A percentile compares a stretch with the other conserved stretches of the same genome.
phyloP scores from a whole-genome alignment of 2,797 vertebrate species.

The Amblyopsis hoosieri region DNA sequence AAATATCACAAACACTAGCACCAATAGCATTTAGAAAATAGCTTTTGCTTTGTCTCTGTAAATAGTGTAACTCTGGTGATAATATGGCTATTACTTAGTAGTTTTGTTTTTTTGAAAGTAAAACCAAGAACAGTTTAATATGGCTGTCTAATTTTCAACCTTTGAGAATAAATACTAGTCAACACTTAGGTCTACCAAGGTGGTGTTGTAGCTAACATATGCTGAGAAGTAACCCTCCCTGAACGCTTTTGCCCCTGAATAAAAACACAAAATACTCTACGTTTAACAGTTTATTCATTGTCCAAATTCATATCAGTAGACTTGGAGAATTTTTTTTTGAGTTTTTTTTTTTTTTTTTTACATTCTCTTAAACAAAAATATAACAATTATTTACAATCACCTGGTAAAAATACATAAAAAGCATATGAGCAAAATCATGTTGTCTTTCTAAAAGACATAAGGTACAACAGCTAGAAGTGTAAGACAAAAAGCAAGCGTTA shows the following conservation, averaged over 20 bases:
- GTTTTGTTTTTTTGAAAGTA: no score
- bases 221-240: background rate
- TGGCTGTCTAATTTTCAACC: no score
- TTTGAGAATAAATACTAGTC: background rate
- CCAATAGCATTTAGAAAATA: no score
- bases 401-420: constrained; percentile 94
- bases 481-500: constrained; percentile 76
- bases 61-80: no score
- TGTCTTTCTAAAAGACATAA: constrained; percentile 99
- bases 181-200: background rate
- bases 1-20: no score
- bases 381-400: constrained; percentile 97
- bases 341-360: constrained; percentile 76
- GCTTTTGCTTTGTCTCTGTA: no score
- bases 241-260: background rate
- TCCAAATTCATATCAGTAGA: constrained; percentile 89
- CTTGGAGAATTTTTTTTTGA: constrained; percentile 78
- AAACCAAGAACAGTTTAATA: no score
- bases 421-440: constrained; percentile 86
- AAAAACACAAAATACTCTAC: constrained; percentile 11
- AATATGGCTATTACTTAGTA: no score
- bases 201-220: background rate
- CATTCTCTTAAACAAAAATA: constrained; percentile 98
- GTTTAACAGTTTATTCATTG: constrained; percentile 81
- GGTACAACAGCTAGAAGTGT: constrained; percentile 88